Base-by-base conservation (phyloP, 2,113 vertebrate species). In the Struthidea cinerea region DNA sequence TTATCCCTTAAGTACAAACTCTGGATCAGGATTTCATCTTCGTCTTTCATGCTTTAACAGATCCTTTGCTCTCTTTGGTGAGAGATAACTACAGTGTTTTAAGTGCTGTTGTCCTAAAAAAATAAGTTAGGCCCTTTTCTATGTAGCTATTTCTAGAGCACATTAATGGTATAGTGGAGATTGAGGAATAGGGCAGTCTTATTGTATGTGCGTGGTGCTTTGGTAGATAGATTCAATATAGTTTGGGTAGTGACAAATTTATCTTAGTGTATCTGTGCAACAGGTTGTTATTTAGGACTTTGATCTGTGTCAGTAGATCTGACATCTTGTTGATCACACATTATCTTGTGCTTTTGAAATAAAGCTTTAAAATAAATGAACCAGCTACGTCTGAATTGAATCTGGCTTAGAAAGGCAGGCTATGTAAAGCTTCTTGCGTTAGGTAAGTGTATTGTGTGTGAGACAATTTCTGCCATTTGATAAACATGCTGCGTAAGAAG, bases 321-420 rank as follows among this genome's bases (percentile, higher is more conserved):
- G 74, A 26, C 50, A 20, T 61, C 76, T 90, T 74, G 44, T 83
- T 60, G 47, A 71, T 41, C 44, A 19, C 55, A 28, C 30, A 26
- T 76, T 55, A 50, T 57, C 64, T 91, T 73, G n/a, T 77, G 27
- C 59, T 86, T 94, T 92, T 91, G 71, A 84, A 90, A 81, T 64
- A 68, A 89, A 87, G 33, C 33, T 44, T 76, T 82, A 46, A 92
- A 87, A 60, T 64, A 88, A 92, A 56, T 73, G 49, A 90, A 82
- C 20, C 46, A 42, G 81, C 75, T 91, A 69, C 59, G 33, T 93
- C 71, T 78, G 82, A 77, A 37, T 88, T 86, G 24, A 84, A 78
- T 86, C 75, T 90, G 82, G 13, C 75, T 88, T 79, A 73, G 64
- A 84, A 92, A 84, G 83, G 64, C 88, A 94, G 86, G 71, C 75